Evolutionary conservation across 2,797 vertebrate genomes (phyloP).

Genomic region (Cyclopterus lumpus): DNA sequence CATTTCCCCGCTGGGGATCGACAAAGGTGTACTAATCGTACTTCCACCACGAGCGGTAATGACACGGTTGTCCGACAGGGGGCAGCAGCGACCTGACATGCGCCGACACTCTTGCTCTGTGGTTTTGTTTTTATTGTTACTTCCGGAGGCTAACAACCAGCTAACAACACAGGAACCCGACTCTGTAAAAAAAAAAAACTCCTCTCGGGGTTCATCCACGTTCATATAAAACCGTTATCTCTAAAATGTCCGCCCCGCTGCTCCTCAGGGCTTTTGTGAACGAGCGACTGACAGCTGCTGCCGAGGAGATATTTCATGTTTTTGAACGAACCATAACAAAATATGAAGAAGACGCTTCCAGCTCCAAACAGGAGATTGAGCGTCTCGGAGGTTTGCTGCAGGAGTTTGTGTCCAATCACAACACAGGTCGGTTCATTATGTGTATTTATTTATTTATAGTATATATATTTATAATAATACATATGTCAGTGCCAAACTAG

Average conservation of each 20-base stretch:
- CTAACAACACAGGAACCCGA: background rate
- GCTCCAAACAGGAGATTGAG: conserved; percentile 65
- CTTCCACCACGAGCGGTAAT: background rate
- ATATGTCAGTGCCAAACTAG: background rate
- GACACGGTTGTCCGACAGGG: conserved; percentile 22
- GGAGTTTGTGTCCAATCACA: conserved; percentile 40
- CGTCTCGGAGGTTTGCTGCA: conserved; percentile 61
- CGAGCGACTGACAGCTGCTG: conserved; percentile 65
- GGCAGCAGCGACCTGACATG: conserved; percentile 30
- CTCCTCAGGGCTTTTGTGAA: conserved; percentile 61
- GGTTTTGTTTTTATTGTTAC: conserved; percentile 26
- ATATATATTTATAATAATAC: too few relatives aligned
- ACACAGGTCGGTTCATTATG: conserved; percentile 39
- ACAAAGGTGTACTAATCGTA: background rate
- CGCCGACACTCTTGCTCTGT: background rate
- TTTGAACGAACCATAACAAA: conserved; percentile 65
- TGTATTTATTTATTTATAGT: too few relatives aligned
- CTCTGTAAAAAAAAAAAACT: fast-evolving
- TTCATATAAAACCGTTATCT: background rate
- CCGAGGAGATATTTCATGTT: conserved; percentile 70
- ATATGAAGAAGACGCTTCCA: conserved; percentile 70
- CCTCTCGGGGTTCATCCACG: background rate
- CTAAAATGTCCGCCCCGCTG: conserved; percentile 57
- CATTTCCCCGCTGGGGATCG: background rate
- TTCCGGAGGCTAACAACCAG: conserved; percentile 47